These are phyloP conservation scores for Coleophora flavipennella DNA, from an alignment of 2,888 invertebrate species.

Conservation along the genomic window DNA sequence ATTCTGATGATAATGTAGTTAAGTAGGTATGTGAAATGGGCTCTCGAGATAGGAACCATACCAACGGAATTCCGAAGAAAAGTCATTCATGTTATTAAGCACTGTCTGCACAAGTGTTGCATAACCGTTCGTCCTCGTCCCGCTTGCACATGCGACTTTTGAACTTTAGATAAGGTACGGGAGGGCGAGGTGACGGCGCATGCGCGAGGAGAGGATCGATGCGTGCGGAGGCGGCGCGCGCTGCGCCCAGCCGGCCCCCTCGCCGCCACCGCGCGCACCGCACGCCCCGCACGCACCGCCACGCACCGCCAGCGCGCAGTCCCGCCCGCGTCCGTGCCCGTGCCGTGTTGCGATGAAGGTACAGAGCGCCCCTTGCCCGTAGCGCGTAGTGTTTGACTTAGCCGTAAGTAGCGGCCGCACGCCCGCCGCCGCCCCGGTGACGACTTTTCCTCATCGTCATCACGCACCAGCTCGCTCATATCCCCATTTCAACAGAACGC, in stretches of 20 bases:
- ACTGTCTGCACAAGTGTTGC: too few species aligned
- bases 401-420: constrained; percentile 52
- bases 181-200: constrained; percentile 1
- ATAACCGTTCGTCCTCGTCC: too few species aligned
- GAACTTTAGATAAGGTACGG: not conserved
- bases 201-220: constrained; percentile 12
- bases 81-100: too few species aligned
- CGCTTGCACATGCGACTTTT: not conserved
- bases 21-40: too few species aligned
- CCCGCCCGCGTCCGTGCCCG: constrained; percentile 22
- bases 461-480: constrained; percentile 2
- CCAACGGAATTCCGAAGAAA: too few species aligned
- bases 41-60: too few species aligned
- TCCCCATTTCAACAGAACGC: not conserved
- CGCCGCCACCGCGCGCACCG: constrained; percentile 29
- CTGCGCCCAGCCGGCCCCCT: constrained; percentile 14
- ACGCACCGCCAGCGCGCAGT: constrained; percentile 15
- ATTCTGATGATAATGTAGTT: too few species aligned
- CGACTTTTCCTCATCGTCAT: constrained; percentile 7
- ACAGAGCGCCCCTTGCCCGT: constrained; percentile 46
- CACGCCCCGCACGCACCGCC: constrained; percentile 21
- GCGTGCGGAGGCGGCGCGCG: constrained; percentile 6
- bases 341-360: constrained; percentile 66
- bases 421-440: constrained; percentile 18
- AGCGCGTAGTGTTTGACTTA: constrained; percentile 56